A percentile compares a stretch with the other conserved stretches of the same genome.
These are phyloP conservation scores for Rhineura floridana DNA, from an alignment of 2,113 vertebrate genomes.

Conservation along the genomic window DNA sequence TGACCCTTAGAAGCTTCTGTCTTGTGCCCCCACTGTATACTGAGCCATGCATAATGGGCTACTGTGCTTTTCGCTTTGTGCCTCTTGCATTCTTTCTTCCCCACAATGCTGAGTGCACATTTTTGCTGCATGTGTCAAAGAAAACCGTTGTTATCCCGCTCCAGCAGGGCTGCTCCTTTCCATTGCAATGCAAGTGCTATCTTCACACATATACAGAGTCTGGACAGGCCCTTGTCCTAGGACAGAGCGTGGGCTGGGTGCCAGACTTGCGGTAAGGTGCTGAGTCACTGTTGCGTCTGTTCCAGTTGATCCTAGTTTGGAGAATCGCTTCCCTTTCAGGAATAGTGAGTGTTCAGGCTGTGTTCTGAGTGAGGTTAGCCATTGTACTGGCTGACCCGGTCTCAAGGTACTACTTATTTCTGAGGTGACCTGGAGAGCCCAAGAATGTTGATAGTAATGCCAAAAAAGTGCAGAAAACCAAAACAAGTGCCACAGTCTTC, in stretches of 20 bases:
- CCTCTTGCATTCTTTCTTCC: not conserved
- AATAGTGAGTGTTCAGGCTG: not conserved
- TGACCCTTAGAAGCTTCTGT: too few species aligned
- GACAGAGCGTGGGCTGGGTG: accelerated
- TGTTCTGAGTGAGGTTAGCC: not conserved
- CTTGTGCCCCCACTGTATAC: not conserved
- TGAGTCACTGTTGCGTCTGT: accelerated
- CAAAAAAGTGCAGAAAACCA: not conserved
- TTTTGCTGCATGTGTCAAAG: too few species aligned
- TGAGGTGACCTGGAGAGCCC: not conserved
- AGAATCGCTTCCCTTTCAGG: not conserved
- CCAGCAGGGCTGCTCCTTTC: accelerated
- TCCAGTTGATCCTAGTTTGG: not conserved
- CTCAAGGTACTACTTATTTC: not conserved
- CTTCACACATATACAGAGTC: not conserved
- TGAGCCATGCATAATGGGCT: too few species aligned
- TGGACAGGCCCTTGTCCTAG: too few species aligned
- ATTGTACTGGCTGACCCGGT: accelerated
- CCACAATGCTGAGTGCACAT: too few species aligned
- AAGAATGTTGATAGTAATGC: not conserved
- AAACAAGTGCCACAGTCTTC: not conserved
- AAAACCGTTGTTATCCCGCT: not conserved
- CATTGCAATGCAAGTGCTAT: not conserved
- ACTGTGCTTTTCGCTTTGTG: not conserved
- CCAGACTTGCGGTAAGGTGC: not conserved